These are phyloP conservation scores for Sitophilus oryzae DNA, from an alignment of 1,140 invertebrate genomes.

Conservation along the genomic window DNA sequence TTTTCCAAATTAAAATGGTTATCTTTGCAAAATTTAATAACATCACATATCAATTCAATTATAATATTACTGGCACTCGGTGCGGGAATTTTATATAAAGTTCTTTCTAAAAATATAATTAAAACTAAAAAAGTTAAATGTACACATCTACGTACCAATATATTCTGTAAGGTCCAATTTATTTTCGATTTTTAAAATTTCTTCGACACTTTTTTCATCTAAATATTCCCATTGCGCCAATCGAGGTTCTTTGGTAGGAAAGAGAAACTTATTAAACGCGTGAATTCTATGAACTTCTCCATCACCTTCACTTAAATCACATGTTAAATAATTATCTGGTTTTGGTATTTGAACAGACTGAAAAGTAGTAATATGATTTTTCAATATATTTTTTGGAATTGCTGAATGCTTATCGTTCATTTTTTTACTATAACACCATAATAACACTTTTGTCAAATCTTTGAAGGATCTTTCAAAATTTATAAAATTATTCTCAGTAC, in stretches of 20 bases:
- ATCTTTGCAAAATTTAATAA: slow-evolving; percentile 34
- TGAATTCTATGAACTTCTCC: slow-evolving; percentile 9
- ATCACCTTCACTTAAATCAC: neutral
- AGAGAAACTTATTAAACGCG: slow-evolving; percentile 19
- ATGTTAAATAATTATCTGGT: slow-evolving; percentile 2
- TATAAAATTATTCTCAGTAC: no score
- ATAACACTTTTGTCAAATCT: no score
- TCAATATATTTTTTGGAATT: neutral
- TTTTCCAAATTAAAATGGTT: slow-evolving; percentile 29
- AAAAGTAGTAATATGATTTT: neutral
- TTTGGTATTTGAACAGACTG: neutral
- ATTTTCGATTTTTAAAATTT: slow-evolving; percentile 22
- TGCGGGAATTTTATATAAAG: no score
- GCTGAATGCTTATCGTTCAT: no score
- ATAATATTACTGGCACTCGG: no score
- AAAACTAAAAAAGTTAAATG: slow-evolving; percentile 3
- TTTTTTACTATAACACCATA: no score
- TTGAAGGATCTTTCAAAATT: no score
- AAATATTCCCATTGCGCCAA: slow-evolving; percentile 33
- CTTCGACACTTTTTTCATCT: slow-evolving; percentile 28
- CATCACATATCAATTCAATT: slow-evolving; percentile 33
- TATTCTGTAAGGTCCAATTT: slow-evolving; percentile 22
- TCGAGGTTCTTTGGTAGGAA: slow-evolving; percentile 21
- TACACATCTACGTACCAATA: slow-evolving; percentile 24
- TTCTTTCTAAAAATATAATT: slow-evolving; percentile 20